Percentiles rank a stretch among this genome's conserved stretches.
phyloP scores from a whole-genome alignment of 2,113 vertebrate genomes.

The Eptatretus burgeri region DNA sequence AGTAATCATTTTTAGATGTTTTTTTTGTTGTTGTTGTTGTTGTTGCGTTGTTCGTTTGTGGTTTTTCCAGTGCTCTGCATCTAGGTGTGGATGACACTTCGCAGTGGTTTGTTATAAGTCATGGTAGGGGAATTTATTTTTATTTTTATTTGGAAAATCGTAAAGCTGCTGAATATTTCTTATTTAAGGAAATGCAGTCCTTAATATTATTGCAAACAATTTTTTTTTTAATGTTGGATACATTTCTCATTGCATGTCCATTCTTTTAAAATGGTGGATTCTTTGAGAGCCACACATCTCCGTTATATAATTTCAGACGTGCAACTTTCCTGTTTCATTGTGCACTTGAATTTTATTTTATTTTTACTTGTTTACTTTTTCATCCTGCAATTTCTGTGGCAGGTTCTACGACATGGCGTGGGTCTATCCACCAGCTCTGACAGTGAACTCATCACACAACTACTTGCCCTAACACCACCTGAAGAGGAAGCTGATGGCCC shows the following conservation, averaged over 20 bases:
- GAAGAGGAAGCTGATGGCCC: slow-evolving; percentile 49
- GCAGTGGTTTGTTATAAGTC: neutral
- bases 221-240: no score
- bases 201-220: no score
- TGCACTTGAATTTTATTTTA: slow-evolving; percentile 1
- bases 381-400: neutral
- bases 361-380: slow-evolving; percentile 8
- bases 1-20: neutral
- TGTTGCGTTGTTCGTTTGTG: no score
- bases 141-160: no score
- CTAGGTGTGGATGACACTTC: no score
- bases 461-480: slow-evolving; percentile 69
- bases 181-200: no score
- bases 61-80: no score
- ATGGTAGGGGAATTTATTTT: no score
- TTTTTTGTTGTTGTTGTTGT: neutral
- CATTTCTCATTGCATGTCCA: no score
- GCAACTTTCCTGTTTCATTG: no score
- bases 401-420: slow-evolving; percentile 80
- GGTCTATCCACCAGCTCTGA: slow-evolving; percentile 82
- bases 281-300: slow-evolving; percentile 8
- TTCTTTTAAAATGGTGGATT: slow-evolving; percentile 1
- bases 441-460: slow-evolving; percentile 84
- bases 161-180: no score
- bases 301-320: neutral